Conservation (phyloP, 2,888 invertebrate species). For the Autographa gamma region DNA sequence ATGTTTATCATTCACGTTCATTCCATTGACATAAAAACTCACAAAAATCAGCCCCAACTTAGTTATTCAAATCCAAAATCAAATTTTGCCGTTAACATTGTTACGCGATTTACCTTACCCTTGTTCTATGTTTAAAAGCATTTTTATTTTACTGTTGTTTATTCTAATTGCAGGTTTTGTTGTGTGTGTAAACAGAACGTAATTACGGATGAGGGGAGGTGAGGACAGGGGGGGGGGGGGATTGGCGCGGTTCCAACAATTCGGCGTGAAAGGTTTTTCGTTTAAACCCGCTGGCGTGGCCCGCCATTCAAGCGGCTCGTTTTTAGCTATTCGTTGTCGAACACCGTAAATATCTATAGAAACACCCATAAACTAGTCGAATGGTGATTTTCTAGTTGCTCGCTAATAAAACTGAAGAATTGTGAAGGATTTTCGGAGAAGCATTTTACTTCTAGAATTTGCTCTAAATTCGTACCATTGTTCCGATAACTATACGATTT, state of each 20-base stretch:
- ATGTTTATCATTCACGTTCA: slow-evolving; percentile 7
- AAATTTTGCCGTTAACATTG: slow-evolving; percentile 40
- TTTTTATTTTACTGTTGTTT: slow-evolving; percentile 61
- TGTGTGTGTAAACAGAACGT: slow-evolving; percentile 62
- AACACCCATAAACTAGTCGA: slow-evolving; percentile 14
- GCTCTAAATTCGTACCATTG: background rate
- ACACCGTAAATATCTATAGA: slow-evolving; percentile 23
- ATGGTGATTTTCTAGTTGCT: slow-evolving; percentile 14
- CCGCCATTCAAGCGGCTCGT: slow-evolving; percentile 22
- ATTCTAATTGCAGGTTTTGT: slow-evolving; percentile 64
- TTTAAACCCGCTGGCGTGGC: slow-evolving; percentile 21
- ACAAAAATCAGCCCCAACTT: slow-evolving; percentile 37
- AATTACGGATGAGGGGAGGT: slow-evolving; percentile 58
- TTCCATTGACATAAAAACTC: slow-evolving; percentile 34
- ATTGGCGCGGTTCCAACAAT: slow-evolving; percentile 46
- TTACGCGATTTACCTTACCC: slow-evolving; percentile 46
- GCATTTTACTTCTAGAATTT: background rate
- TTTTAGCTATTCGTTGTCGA: slow-evolving; percentile 29
- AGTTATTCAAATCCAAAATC: slow-evolving; percentile 36
- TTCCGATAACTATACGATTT: background rate
- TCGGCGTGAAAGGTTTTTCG: slow-evolving; percentile 43
- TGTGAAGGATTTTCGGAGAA: background rate
- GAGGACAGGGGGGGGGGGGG: slow-evolving; percentile 29
- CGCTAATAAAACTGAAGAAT: slow-evolving; percentile 13
- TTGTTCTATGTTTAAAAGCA: slow-evolving; percentile 52